Evolutionary conservation across 2,888 invertebrate genomes (phyloP), one percentile per base, ranked within the genome.

Genomic region (Norana najaformis): DNA sequence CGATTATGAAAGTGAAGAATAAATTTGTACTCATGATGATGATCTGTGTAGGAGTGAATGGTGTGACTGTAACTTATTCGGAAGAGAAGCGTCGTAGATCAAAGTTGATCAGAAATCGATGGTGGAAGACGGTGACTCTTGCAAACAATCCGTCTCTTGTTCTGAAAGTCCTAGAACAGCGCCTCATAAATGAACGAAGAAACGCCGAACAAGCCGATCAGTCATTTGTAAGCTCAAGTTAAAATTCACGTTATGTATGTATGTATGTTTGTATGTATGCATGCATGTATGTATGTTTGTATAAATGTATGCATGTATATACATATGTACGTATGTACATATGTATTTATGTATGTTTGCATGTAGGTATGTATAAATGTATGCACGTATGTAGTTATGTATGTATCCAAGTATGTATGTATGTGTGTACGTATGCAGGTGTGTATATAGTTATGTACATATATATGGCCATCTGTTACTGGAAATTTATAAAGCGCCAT

Each of bases 131-230:
- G 37, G 36, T 85, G 0, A 85, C 85, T 35, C 85, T 85, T 8
- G 85, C 85, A 5, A 85, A 85, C 36, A 85, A 85, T 85, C 85
- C 85, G 34, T 36, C 36, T 85, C 85, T 85, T 85, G 85, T 23
- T 85, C 85, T 85, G 23, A 85, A 85, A 23, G 36, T 16, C 8
- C 37, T 85, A 20, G 85, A 85, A 85, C 85, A 85, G 16, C 85
- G 85, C 14, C 37, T 85, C 36, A 85, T 1, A 20, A n/a, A 37
- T 36, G 85, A 85, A 85, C 36, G 36, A 6, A 69, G 13, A 30
- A 69, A 69, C 30, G 11, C 69, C 0, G 69, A 3, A 69, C n/a
- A 69, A 30, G 6, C 69, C 30, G 11, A 8, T 30, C 69, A n/a
- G 69, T n/a, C 69, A 30, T 3, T 8, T 11, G 69, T 69, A 69